Evolutionary conservation across 2,113 vertebrate species (phyloP).

Genomic region (Tragelaphus scriptus): DNA sequence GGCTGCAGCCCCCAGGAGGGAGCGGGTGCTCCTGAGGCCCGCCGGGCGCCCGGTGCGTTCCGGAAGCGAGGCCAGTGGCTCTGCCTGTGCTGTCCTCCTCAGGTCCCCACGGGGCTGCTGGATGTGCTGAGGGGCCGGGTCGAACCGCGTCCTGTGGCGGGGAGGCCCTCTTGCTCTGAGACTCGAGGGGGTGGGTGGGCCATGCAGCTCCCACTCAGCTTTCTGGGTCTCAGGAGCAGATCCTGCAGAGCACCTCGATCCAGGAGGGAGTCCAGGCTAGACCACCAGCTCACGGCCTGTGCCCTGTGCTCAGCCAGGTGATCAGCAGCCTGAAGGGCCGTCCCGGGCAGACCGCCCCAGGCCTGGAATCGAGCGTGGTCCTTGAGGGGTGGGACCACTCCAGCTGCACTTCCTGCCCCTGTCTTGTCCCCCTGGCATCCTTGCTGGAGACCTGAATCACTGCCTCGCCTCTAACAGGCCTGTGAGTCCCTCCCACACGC

Average conservation of each 20-base stretch:
- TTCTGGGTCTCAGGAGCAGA: neutral
- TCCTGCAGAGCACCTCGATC: neutral
- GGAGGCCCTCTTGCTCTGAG: neutral
- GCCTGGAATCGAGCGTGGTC: rapidly evolving
- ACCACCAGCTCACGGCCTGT: neutral
- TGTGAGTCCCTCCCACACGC: rapidly evolving
- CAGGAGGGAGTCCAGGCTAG: neutral
- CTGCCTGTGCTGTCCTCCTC: no score
- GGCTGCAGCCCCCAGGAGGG: neutral
- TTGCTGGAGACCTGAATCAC: no score
- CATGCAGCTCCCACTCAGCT: rapidly evolving
- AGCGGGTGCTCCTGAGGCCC: neutral
- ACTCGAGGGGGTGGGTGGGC: rapidly evolving
- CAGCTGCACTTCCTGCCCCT: neutral
- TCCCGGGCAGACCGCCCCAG: rapidly evolving
- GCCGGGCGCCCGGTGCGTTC: rapidly evolving
- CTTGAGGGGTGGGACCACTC: neutral
- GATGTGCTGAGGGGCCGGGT: neutral
- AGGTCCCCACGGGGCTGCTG: rapidly evolving
- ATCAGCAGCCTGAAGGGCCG: no score
- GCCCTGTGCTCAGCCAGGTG: neutral
- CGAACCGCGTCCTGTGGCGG: rapidly evolving
- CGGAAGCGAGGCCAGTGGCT: neutral
- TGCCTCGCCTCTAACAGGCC: no score
- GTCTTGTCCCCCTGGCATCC: rapidly evolving